phyloP scores from a whole-genome alignment of 2,797 vertebrate species.

The Zenarchopterus dispar region DNA sequence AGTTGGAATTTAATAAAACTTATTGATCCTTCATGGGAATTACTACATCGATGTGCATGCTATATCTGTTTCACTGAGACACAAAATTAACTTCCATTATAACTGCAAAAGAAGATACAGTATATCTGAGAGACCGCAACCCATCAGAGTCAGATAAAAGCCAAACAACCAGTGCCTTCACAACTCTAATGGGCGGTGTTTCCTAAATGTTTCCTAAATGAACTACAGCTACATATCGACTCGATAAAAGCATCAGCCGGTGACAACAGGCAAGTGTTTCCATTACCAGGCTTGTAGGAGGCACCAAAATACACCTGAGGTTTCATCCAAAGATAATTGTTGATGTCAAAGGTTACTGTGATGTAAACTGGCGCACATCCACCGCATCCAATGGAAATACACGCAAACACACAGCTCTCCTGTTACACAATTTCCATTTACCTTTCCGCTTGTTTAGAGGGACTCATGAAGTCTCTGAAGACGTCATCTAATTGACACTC shows the following conservation, averaged over 20 bases:
- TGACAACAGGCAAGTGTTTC: slow-evolving; percentile 52
- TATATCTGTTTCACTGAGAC: too few species aligned
- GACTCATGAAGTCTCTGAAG: slow-evolving; percentile 56
- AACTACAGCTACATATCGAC: slow-evolving; percentile 33
- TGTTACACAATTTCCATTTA: slow-evolving; percentile 28
- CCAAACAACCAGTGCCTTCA: slow-evolving; percentile 18
- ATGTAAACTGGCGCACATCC: slow-evolving; percentile 11
- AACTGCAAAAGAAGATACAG: not conserved
- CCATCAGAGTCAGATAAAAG: not conserved
- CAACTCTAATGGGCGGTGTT: slow-evolving; percentile 20
- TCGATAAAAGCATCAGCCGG: slow-evolving; percentile 19
- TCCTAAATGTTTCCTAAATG: slow-evolving; percentile 26
- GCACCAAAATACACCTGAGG: slow-evolving; percentile 46
- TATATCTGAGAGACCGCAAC: not conserved
- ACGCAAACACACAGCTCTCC: not conserved
- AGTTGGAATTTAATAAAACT: too few species aligned
- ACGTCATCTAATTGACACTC: slow-evolving; percentile 61
- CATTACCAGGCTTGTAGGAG: slow-evolving; percentile 40
- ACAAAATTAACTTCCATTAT: too few species aligned
- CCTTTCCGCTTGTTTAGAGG: slow-evolving; percentile 65
- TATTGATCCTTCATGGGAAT: too few species aligned
- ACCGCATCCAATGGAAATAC: slow-evolving; percentile 2
- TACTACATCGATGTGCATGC: too few species aligned
- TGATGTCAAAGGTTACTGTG: slow-evolving; percentile 36
- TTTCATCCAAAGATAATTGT: slow-evolving; percentile 44